Percentiles rank a stretch among this genome's conserved stretches.
Evolutionary conservation across 2,797 vertebrate species (phyloP).

Genomic region (Phrynocephalus vlangalii): DNA sequence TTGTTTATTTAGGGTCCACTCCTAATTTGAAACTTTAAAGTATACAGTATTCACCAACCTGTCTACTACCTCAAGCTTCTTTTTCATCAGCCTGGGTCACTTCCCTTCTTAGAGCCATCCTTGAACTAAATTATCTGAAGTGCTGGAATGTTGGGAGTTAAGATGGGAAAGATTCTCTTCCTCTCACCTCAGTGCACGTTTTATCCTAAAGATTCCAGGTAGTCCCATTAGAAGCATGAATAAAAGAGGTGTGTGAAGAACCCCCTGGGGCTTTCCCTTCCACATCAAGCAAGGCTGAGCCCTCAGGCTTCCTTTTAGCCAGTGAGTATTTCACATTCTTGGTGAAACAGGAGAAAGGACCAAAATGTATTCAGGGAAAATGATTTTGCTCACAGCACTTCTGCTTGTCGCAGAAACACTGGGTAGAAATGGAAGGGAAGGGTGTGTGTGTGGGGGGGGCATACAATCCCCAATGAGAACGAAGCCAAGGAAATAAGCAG

Average conservation of each 20-base stretch:
- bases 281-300: background rate
- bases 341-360: no score
- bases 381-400: background rate
- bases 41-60: no score
- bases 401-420: background rate
- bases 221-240: background rate
- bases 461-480: background rate
- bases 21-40: no score
- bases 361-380: slow-evolving; percentile 14
- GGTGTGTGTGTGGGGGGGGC: background rate
- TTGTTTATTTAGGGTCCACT: no score
- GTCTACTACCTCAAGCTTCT: background rate
- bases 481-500: background rate
- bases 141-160: background rate
- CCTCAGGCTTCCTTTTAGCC: background rate
- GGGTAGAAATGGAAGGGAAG: background rate
- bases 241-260: background rate
- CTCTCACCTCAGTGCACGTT: background rate
- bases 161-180: background rate
- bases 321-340: no score
- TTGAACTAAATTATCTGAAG: background rate
- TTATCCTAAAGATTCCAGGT: background rate
- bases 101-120: background rate
- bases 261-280: background rate
- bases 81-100: background rate